phyloP scores from a whole-genome alignment of 2,888 invertebrate species.

The Drosophila eohydei region DNA sequence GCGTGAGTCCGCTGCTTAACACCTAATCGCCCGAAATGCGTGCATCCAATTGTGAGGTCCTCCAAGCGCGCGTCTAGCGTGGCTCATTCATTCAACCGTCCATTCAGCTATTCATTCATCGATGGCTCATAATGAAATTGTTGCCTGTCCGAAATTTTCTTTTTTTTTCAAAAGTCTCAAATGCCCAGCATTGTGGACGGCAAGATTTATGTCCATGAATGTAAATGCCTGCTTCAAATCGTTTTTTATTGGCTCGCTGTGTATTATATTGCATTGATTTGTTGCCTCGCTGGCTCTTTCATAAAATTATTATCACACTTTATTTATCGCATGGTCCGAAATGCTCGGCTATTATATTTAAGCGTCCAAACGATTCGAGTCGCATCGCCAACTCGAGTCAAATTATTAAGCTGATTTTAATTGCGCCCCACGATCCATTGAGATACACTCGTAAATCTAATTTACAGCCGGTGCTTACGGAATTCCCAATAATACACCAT shows the following conservation, averaged over 20 bases:
- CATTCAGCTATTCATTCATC: constrained; percentile 42
- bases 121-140: constrained; percentile 70
- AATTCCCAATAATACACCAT: constrained; percentile 20
- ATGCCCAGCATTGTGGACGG: constrained; percentile 42
- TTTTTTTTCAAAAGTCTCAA: constrained; percentile 29
- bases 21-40: constrained; percentile 66
- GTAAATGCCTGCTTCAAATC: constrained; percentile 76
- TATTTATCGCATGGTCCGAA: constrained; percentile 53
- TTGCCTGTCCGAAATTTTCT: constrained; percentile 52
- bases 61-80: constrained; percentile 43
- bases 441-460: constrained; percentile 81
- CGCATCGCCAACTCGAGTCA: constrained; percentile 38
- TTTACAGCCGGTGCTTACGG: constrained; percentile 65
- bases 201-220: constrained; percentile 77
- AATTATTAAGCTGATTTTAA: constrained; percentile 82
- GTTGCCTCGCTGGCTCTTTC: constrained; percentile 66
- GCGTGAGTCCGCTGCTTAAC: constrained; percentile 57
- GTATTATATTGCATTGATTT: constrained; percentile 72
- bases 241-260: constrained; percentile 61
- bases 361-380: constrained; percentile 10
- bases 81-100: constrained; percentile 49
- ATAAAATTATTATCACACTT: constrained; percentile 82
- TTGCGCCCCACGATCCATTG: constrained; percentile 75
- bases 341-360: constrained; percentile 33
- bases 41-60: constrained; percentile 71